Percentiles rank a stretch among this genome's conserved stretches.
Conservation (phyloP, 2,113 vertebrate species). For the Empidonax traillii region DNA sequence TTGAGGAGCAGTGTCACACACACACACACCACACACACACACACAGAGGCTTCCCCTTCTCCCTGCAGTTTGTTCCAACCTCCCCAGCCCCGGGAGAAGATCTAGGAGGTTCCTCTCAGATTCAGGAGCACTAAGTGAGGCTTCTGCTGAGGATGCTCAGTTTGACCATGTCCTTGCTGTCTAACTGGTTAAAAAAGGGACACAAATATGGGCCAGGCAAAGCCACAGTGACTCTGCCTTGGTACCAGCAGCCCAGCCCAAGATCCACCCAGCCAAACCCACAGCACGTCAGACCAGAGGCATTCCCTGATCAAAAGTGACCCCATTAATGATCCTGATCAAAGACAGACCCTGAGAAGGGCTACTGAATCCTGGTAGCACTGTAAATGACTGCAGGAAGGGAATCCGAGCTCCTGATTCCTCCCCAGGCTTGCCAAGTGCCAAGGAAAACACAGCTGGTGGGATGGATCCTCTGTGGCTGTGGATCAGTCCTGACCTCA, state of each 20-base stretch:
- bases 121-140: not conserved
- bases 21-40: not conserved
- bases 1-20: not conserved
- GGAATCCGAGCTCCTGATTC: not conserved
- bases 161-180: not conserved
- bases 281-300: not conserved
- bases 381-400: not conserved
- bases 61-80: not conserved
- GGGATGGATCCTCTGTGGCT: not conserved
- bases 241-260: not conserved
- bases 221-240: not conserved
- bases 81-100: not conserved
- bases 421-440: not conserved
- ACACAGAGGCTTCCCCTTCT: not conserved
- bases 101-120: not conserved
- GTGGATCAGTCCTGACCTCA: not conserved
- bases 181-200: not conserved
- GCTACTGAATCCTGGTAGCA: not conserved
- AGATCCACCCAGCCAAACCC: not conserved
- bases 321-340: not conserved
- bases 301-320: not conserved
- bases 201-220: not conserved
- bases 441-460: not conserved
- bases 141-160: not conserved
- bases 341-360: not conserved